Conservation (phyloP, 1,140 invertebrate genomes). For the Telenomus remus region DNA sequence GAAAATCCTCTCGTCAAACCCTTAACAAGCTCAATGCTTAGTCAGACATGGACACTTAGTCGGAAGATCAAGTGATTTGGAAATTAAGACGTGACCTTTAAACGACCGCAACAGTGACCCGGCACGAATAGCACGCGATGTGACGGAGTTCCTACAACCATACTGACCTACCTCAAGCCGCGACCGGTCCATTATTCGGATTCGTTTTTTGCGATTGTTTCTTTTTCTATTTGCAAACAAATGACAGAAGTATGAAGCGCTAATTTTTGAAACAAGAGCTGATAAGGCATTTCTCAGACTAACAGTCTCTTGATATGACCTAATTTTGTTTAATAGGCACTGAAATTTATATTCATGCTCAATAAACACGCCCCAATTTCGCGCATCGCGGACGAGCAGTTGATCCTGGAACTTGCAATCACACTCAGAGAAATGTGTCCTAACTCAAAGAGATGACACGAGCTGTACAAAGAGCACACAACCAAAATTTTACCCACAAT, state of each 20-base stretch:
- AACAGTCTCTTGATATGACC: slow-evolving; percentile 26
- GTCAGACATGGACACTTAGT: slow-evolving; percentile 2
- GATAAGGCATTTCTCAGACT: neutral
- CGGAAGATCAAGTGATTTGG: slow-evolving; percentile 3
- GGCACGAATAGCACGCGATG: slow-evolving; percentile 37
- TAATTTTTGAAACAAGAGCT: slow-evolving; percentile 13
- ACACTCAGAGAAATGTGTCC: too few species aligned
- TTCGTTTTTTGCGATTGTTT: slow-evolving; percentile 31
- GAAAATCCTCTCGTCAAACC: neutral
- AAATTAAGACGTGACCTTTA: slow-evolving; percentile 34
- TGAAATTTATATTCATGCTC: slow-evolving; percentile 31
- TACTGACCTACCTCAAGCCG: slow-evolving; percentile 38
- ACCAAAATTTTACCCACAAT: neutral
- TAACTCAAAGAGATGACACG: too few species aligned
- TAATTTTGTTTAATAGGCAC: slow-evolving; percentile 35
- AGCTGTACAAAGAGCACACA: too few species aligned
- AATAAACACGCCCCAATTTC: slow-evolving; percentile 43
- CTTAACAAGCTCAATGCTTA: too few species aligned
- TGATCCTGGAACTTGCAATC: too few species aligned
- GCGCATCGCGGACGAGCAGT: neutral
- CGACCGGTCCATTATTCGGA: slow-evolving; percentile 24
- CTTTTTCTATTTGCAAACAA: too few species aligned
- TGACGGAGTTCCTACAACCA: slow-evolving; percentile 28
- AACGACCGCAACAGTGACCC: slow-evolving; percentile 41
- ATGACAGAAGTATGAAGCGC: slow-evolving; percentile 3